Base-by-base conservation (phyloP, 2,113 vertebrate genomes). In the Chitala chitala region DNA sequence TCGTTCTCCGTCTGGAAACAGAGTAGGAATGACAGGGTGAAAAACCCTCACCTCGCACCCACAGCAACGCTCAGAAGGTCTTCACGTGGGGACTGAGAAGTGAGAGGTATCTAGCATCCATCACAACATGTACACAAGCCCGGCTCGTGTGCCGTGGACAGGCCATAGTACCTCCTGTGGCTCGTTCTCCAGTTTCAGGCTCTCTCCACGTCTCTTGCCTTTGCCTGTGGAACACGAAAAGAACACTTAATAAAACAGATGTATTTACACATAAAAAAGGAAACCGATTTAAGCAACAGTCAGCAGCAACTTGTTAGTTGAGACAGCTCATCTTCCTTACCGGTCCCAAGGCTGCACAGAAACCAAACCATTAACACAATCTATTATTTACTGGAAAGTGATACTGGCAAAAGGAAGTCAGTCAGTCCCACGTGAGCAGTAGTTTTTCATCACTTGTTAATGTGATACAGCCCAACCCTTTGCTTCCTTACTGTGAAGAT, bases 121-220 rank as follows among this genome's bases (percentile, higher is more conserved):
- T 29, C 26, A 31, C 12, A 13, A 13, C 55, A 58, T 3, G 20
- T 4, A 22, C 50, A 24, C 6, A 33, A 4, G 20, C 15, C 44
- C 26, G n/a, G n/a, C n/a, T n/a, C n/a, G n/a, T n/a, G n/a, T 48
- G 22, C 20, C 12, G 46, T 3, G 31, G 4, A 29, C 15, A 1
- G 33, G 59, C 79, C 77, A 79, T 75, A 77, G 84, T 82, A 98
- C 97, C 95, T 98, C 96, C 86, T 97, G 96, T 50, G 96, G 93
- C 76, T 98, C 97, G 1, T 99, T 98, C 79, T 98, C 97, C 84
- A 95, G 89, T 83, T 99, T 99, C 85, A 99, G 84, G 63, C 92
- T 92, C 2, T 98, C 97, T 0, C 94, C 93, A 46, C 94, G 91
- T 75, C 92, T 94, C 84, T 97, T 98, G 75, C 95, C 92, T 87